Evolutionary conservation across 1,140 invertebrate genomes (phyloP).

Genomic region (Theocolax elegans): DNA sequence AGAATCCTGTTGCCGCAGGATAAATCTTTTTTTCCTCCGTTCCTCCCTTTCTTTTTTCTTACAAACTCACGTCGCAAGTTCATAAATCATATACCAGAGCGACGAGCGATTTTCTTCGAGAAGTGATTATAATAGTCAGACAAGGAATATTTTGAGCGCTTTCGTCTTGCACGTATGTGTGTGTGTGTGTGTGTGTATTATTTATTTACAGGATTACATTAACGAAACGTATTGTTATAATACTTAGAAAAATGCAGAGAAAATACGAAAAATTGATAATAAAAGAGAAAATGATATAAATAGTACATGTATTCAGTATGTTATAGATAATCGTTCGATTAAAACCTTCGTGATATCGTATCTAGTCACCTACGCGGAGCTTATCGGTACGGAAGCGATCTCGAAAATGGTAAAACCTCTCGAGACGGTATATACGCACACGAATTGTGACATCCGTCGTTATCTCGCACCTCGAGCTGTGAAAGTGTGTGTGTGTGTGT

Average conservation of each 20-base stretch:
- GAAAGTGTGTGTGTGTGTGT: neutral
- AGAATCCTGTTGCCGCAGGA: too few species aligned
- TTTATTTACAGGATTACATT: too few species aligned
- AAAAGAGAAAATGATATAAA: neutral
- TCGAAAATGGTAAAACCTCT: neutral
- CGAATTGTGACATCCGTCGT: slow-evolving; percentile 19
- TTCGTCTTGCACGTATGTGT: neutral
- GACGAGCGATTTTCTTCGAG: slow-evolving; percentile 26
- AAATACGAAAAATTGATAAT: too few species aligned
- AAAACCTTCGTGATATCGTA: slow-evolving; percentile 10
- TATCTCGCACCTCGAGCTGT: too few species aligned
- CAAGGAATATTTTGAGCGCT: neutral
- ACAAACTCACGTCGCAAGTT: neutral
- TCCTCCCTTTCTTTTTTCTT: too few species aligned
- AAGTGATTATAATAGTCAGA: slow-evolving; percentile 37
- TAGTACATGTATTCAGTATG: neutral
- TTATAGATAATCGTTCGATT: too few species aligned
- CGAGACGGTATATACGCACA: neutral
- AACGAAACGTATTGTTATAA: too few species aligned
- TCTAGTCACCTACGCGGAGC: slow-evolving; percentile 1
- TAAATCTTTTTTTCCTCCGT: too few species aligned
- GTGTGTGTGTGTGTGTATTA: neutral
- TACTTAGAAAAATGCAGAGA: too few species aligned
- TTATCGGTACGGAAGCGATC: slow-evolving; percentile 22
- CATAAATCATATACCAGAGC: slow-evolving; percentile 20